phyloP scores from a whole-genome alignment of 1,140 invertebrate species.

The Drosophila athabasca region DNA sequence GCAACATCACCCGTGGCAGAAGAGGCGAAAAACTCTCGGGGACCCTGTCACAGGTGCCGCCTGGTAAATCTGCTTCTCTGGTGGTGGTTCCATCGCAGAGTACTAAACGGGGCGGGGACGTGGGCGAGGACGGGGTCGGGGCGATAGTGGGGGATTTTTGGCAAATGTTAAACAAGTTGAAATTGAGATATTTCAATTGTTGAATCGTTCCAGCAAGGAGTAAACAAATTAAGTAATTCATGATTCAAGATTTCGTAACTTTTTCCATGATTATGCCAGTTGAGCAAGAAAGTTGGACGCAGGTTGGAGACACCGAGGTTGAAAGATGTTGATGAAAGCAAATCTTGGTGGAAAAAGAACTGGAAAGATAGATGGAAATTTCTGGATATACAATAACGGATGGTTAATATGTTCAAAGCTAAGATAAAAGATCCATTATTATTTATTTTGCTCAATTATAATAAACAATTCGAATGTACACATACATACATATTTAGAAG shows the following conservation, averaged over 20 bases:
- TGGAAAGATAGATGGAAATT: background rate
- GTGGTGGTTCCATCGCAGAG: background rate
- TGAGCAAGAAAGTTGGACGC: background rate
- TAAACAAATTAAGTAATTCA: constrained; percentile 74
- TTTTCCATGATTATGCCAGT: constrained; percentile 27
- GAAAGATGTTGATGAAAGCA: background rate
- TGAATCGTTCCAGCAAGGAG: constrained; percentile 36
- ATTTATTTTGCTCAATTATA: no score
- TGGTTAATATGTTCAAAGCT: no score
- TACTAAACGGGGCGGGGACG: no score
- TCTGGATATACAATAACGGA: no score
- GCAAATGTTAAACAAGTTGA: constrained; percentile 47
- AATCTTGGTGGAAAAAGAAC: background rate
- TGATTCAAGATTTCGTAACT: constrained; percentile 52
- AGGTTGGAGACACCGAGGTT: no score
- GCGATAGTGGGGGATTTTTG: background rate
- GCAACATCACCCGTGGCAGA: background rate
- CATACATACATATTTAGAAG: no score
- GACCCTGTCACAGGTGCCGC: constrained; percentile 39
- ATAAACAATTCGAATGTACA: no score
- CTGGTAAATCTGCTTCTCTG: constrained; percentile 11
- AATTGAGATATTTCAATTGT: constrained; percentile 62
- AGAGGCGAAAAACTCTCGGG: constrained; percentile 1
- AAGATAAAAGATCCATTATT: no score
- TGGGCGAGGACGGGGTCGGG: no score